These are phyloP conservation scores for Coilia nasus DNA, from an alignment of 2,797 vertebrate species.

Conservation along the genomic window DNA sequence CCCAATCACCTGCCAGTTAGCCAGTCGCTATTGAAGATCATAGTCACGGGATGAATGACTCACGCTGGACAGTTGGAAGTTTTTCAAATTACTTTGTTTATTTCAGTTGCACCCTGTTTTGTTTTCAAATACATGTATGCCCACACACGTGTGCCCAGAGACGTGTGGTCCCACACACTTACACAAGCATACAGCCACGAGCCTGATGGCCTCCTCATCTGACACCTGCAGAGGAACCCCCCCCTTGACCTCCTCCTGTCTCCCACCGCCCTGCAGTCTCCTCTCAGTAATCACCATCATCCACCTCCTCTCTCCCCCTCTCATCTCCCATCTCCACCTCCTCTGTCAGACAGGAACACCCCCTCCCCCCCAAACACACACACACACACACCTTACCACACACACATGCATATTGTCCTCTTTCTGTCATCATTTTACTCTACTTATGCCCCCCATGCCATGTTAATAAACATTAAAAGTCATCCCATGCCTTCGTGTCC, in stretches of 20 bases:
- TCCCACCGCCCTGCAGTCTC: not conserved
- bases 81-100: not conserved
- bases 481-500: not conserved
- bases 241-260: not conserved
- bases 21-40: not conserved
- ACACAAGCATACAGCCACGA: not conserved
- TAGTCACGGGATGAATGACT: not conserved
- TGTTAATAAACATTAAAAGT: not conserved
- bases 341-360: not conserved
- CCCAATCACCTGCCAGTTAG: not conserved
- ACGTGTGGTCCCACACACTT: not conserved
- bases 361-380: not conserved
- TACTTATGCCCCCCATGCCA: not conserved
- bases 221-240: not conserved
- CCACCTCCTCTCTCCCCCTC: slow-evolving; percentile 2
- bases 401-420: not conserved
- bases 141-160: no score
- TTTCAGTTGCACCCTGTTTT: not conserved
- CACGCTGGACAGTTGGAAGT: not conserved
- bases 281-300: no score
- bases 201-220: slow-evolving; percentile 8
- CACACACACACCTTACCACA: not conserved
- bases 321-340: not conserved
- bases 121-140: not conserved
- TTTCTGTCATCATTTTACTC: not conserved